These are phyloP conservation scores for Adelognathus sp. DNA, from an alignment of 2,888 invertebrate species.

Conservation along the genomic window DNA sequence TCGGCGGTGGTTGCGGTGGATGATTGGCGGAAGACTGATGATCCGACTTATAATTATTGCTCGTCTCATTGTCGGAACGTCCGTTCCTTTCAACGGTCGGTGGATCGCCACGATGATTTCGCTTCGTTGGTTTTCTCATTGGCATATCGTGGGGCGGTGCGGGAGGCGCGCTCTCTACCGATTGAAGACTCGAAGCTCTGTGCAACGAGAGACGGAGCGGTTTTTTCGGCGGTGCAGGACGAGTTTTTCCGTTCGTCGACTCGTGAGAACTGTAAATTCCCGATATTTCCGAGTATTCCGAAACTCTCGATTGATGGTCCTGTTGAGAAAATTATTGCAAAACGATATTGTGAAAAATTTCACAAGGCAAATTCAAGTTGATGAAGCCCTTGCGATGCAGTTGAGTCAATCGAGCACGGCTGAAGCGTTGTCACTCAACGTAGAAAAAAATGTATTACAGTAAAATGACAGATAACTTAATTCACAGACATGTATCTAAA, in stretches of 20 bases:
- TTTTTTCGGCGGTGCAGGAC: conserved; percentile 93
- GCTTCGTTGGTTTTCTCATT: conserved; percentile 83
- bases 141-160: conserved; percentile 69
- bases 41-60: conserved; percentile 43
- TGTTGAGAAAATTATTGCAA: conserved; percentile 40
- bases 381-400: no score
- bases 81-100: conserved; percentile 66
- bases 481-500: no score
- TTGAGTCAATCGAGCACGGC: no score
- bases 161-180: conserved; percentile 83
- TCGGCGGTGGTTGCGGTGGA: conserved; percentile 74
- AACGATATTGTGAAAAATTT: neutral
- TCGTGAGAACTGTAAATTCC: conserved; percentile 76
- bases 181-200: conserved; percentile 91
- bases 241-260: conserved; percentile 80
- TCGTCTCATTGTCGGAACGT: conserved; percentile 62
- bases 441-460: no score
- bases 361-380: neutral
- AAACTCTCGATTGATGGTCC: conserved; percentile 73
- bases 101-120: conserved; percentile 83
- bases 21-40: conserved; percentile 60
- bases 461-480: no score
- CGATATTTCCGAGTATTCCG: conserved; percentile 71
- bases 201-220: conserved; percentile 92
- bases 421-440: no score